Base-by-base conservation (phyloP, 2,113 vertebrate genomes). In the Planiliza haematocheilus region DNA sequence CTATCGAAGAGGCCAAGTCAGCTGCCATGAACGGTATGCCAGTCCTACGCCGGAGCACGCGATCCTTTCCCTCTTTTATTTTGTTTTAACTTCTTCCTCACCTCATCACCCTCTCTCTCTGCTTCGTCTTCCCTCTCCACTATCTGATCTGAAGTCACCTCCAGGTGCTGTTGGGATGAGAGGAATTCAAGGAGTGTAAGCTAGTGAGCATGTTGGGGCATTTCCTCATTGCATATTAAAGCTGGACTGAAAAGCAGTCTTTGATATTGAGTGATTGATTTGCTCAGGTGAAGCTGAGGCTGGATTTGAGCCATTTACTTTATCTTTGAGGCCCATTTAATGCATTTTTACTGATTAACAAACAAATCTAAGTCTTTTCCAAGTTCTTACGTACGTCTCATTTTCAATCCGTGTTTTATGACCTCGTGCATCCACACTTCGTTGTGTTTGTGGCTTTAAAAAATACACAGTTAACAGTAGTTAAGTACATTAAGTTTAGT, bases 1-100 rank as follows among this genome's bases (percentile, higher is more conserved):
- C 97, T 21, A 95, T 99, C 71, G 97, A 99, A 93, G 97, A 98
- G 87, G 96, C 97, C 85, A 96, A 97, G 86, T 98, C 96, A 48
- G 96, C 95, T 52, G 96, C 96, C 37, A 99, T 96, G 97, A 96
- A 90, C 79, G 98, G 98, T 99, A 94, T 91, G 95, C 93, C 37
- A 24, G 59, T 8, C 55, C 71, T 37, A 0, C 48, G 55, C 66
- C 48, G 1, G 4, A 77, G 65, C 87, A 55, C 42, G 24, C 24
- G 24, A 30, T 5, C 24, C 24, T 30, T 61, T 53, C 55, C n/a
- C 6, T 9, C n/a, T 17, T 52, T 42, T 56, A 24, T 42, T 60
- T 76, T 13, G 8, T 42, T n/a, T 41, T 10, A 34, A 30, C 9
- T 49, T 45, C 10, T 48, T 21, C 17, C 39, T 39, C 36, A 59